Percentiles rank a stretch among this genome's conserved stretches.
Evolutionary conservation across 1,140 invertebrate species (phyloP).

Genomic region (Caerostris extrusa): DNA sequence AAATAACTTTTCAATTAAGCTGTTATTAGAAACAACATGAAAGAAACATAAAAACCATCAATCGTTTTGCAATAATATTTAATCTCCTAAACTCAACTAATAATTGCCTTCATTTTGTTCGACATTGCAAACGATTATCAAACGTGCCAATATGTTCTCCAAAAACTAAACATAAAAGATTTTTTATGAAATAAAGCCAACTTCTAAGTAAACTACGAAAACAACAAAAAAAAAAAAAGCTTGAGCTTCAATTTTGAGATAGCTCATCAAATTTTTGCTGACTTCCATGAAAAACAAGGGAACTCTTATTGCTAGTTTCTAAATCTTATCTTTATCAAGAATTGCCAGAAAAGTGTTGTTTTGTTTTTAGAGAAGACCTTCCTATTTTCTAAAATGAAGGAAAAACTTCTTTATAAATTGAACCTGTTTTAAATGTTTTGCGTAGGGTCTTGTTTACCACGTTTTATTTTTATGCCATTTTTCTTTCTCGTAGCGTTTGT

Average conservation of each 20-base stretch:
- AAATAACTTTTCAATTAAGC: background rate
- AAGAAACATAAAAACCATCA: background rate
- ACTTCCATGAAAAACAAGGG: background rate
- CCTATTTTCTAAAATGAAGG: background rate
- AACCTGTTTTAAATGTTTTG: conserved; percentile 32
- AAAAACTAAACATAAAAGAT: background rate
- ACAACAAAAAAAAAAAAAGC: background rate
- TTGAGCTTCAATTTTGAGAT: background rate
- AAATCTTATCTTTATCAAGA: conserved; percentile 27
- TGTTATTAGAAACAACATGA: background rate
- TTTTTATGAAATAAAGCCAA: background rate
- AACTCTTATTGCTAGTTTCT: background rate
- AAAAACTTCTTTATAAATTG: background rate
- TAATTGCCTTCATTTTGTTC: conserved; percentile 26
- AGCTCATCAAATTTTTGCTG: conserved; percentile 17
- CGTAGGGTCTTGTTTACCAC: background rate
- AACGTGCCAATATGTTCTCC: background rate
- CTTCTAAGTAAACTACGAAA: background rate
- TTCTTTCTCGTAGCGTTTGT: background rate
- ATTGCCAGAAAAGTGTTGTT: background rate
- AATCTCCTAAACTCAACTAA: conserved; percentile 4
- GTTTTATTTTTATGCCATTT: background rate
- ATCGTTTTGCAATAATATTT: conserved; percentile 7
- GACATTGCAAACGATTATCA: background rate
- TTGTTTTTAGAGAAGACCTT: background rate